Evolutionary conservation across 2,888 invertebrate genomes (phyloP), one percentile per base, ranked within the genome.

Genomic region (Salticus scenicus): DNA sequence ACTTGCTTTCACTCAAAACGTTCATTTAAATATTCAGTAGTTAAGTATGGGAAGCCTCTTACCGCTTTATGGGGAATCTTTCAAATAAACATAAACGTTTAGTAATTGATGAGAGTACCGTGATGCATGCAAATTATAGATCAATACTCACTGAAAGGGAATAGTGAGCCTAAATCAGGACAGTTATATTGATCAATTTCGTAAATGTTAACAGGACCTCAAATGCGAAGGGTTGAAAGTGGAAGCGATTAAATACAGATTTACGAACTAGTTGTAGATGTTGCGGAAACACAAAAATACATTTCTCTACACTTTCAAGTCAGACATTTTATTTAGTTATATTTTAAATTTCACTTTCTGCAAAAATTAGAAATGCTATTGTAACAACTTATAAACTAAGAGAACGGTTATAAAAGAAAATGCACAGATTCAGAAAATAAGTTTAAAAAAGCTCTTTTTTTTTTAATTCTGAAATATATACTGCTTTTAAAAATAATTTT

Each of bases 41-140:
- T 8, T 47, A 47, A 47, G 47, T 12, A 17, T 5, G 57, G 2
- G 24, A 57, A 57, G 57, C 24, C 24, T 57, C 17, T 57, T 17
- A 47, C 7, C 57, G 20, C 7, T 47, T 8, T 47, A 57, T 57
- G 57, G 24, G 1, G 57, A 24, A 57, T 24, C 57, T 57, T 57
- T 24, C 57, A 57, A 57, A 24, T 57, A 24, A 57, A 24, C 57
- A 57, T 57, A 57, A 57, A 57, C 57, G 57, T 57, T 24, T 24
- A 24, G 24, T 57, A 57, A 57, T 57, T 20, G 57, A 57, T 57
- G 57, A 24, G 57, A 24, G 57, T 5, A 12, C 24, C 24, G 24
- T 5, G 24, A 17, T 4, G 2, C 1, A 20, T 24, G 57, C 1
- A 17, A 24, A 24, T 24, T 5, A 4, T 12, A 2, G 57, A 24